Conservation (phyloP, 2,888 invertebrate species). For the Hylaea fasciaria region DNA sequence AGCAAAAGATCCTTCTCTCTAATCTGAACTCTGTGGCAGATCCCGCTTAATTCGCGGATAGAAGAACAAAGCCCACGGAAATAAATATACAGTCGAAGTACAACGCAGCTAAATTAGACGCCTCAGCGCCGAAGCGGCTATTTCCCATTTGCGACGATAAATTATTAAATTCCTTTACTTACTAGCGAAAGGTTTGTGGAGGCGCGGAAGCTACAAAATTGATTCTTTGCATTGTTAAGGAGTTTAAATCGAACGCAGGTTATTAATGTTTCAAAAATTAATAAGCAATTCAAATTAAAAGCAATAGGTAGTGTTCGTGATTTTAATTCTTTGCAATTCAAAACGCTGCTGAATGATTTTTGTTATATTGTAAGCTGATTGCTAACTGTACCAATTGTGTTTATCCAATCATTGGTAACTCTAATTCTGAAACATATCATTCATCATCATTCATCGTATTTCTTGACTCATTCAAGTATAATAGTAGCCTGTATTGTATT, state of each 20-base stretch:
- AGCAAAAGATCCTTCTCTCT: slow-evolving; percentile 19
- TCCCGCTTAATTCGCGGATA: slow-evolving; percentile 78
- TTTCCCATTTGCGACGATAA: slow-evolving; percentile 63
- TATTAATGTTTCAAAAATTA: too few species aligned
- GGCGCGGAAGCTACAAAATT: slow-evolving; percentile 21
- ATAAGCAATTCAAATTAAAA: too few species aligned
- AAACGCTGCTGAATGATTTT: too few species aligned
- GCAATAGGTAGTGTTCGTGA: too few species aligned
- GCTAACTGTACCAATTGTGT: too few species aligned
- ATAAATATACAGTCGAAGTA: slow-evolving; percentile 71
- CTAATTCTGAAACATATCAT: too few species aligned
- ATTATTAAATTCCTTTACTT: slow-evolving; percentile 62
- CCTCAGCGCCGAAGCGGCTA: slow-evolving; percentile 55
- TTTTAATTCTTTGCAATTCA: too few species aligned
- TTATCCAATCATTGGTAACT: too few species aligned
- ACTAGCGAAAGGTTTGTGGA: slow-evolving; percentile 30
- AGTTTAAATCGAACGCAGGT: too few species aligned
- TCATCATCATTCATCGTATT: too few species aligned
- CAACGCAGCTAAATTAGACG: slow-evolving; percentile 64
- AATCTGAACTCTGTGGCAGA: slow-evolving; percentile 33
- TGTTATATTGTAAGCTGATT: too few species aligned
- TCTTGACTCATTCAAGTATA: too few species aligned
- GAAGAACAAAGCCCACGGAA: slow-evolving; percentile 80
- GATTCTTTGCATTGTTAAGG: slow-evolving; percentile 12
- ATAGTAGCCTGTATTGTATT: background rate